Percentiles rank a stretch among this genome's conserved stretches.
These are phyloP conservation scores for Drosophila auraria DNA, from an alignment of 1,140 invertebrate genomes.

Conservation along the genomic window DNA sequence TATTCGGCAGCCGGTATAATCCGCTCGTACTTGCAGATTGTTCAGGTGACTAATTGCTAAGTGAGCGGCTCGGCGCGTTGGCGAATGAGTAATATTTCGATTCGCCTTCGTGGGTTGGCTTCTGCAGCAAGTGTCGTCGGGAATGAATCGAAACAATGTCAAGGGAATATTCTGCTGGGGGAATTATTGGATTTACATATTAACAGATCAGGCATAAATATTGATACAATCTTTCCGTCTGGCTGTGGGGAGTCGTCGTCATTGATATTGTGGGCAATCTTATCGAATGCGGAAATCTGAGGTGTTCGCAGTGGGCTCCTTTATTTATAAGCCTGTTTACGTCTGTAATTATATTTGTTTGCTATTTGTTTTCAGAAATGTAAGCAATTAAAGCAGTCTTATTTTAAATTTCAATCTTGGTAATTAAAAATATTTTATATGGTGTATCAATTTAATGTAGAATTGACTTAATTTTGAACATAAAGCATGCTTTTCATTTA, in stretches of 20 bases:
- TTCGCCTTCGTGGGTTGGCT: constrained; percentile 33
- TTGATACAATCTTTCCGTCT: constrained; percentile 19
- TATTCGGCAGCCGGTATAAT: constrained; percentile 43
- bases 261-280: constrained; percentile 17
- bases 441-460: not conserved
- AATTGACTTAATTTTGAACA: too few species aligned
- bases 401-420: not conserved
- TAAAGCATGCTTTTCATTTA: too few species aligned
- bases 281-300: constrained; percentile 31
- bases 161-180: constrained; percentile 32
- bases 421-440: not conserved
- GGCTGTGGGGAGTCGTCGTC: constrained; percentile 9
- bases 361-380: constrained; percentile 9
- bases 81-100: constrained; percentile 56
- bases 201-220: constrained; percentile 47
- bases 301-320: constrained; percentile 12
- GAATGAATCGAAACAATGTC: constrained; percentile 34
- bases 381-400: not conserved
- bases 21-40: constrained; percentile 46
- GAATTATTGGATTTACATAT: constrained; percentile 46
- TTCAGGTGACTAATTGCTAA: constrained; percentile 67
- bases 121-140: constrained; percentile 31
- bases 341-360: constrained; percentile 5
- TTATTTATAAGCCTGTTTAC: constrained; percentile 15
- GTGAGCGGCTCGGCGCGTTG: constrained; percentile 23